phyloP scores from a whole-genome alignment of 1,140 invertebrate species.

The Diachasmimorpha longicaudata region DNA sequence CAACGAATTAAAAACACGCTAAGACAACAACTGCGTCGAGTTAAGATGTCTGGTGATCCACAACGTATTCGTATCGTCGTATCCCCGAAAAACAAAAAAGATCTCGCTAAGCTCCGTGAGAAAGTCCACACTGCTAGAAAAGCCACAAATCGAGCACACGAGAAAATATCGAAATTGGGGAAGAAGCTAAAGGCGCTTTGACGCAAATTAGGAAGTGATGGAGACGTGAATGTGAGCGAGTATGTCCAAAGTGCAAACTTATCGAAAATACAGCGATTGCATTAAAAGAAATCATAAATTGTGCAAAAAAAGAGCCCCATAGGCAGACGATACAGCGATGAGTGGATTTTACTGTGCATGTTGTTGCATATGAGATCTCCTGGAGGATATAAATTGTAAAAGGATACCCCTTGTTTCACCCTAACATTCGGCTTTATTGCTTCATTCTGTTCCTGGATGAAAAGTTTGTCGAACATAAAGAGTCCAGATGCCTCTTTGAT shows the following conservation, averaged over 20 bases:
- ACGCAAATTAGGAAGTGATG: background rate
- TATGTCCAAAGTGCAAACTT: background rate
- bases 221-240: background rate
- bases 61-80: background rate
- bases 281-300: background rate
- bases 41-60: background rate
- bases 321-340: slow-evolving; percentile 15
- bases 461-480: no score
- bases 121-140: background rate
- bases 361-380: no score
- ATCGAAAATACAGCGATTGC: background rate
- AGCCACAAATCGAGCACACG: background rate
- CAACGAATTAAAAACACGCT: background rate
- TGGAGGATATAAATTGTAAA: no score
- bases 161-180: background rate
- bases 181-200: background rate
- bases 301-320: background rate
- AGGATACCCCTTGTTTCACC: no score
- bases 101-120: background rate
- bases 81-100: background rate
- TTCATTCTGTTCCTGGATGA: no score
- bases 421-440: no score
- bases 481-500: no score
- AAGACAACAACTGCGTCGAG: background rate
- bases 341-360: no score